Evolutionary conservation across 2,113 vertebrate genomes (phyloP).

Genomic region (Castor canadensis): DNA sequence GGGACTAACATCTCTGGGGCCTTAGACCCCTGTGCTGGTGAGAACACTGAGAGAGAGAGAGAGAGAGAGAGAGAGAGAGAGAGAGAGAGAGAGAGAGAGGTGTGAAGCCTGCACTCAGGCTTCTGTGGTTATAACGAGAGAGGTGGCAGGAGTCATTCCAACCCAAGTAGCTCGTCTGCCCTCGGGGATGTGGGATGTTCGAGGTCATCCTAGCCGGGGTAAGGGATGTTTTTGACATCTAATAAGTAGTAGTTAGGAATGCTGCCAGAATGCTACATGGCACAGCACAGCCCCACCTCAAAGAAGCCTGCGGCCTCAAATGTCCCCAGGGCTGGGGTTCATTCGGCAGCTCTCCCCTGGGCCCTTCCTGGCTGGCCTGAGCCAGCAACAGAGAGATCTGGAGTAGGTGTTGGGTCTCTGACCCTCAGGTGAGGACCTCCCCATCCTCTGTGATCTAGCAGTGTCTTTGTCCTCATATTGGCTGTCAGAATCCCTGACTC

Average conservation of each 20-base stretch:
- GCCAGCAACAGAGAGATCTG: too few species aligned
- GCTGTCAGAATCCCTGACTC: rapidly evolving
- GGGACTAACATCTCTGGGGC: neutral
- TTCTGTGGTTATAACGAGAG: rapidly evolving
- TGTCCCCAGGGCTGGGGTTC: too few species aligned
- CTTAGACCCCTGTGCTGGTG: neutral
- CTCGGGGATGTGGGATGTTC: too few species aligned
- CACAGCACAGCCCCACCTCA: rapidly evolving
- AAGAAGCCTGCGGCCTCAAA: neutral
- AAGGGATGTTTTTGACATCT: too few species aligned
- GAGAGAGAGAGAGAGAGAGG: neutral
- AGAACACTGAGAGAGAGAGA: too few species aligned
- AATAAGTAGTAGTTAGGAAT: rapidly evolving
- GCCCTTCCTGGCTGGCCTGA: neutral
- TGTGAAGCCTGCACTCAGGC: rapidly evolving
- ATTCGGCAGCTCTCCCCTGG: too few species aligned
- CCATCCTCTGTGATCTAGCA: rapidly evolving
- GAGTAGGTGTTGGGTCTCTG: rapidly evolving
- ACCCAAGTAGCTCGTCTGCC: too few species aligned
- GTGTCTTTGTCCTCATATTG: neutral
- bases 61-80: too few species aligned
- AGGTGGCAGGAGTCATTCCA: neutral
- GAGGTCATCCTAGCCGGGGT: neutral
- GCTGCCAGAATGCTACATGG: rapidly evolving
- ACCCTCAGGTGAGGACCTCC: rapidly evolving